Evolutionary conservation across 37 sponge, comb jelly and placozoan genomes (phyloP).

Genomic region (Axinella damicornis): DNA sequence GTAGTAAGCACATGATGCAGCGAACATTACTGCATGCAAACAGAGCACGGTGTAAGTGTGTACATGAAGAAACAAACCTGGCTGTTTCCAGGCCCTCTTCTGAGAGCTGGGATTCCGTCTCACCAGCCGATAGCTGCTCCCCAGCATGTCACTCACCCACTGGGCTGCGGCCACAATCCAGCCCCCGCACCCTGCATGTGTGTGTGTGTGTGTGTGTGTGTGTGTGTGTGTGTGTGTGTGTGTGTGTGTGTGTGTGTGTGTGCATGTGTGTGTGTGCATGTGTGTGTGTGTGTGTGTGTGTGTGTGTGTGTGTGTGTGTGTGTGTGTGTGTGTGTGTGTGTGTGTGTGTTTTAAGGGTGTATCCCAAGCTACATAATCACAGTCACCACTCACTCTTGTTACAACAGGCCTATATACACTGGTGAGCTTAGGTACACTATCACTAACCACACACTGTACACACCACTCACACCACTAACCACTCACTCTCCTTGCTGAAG

Average conservation of each 20-base stretch:
- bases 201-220: background rate
- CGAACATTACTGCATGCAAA: too few relatives aligned
- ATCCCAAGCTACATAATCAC: too few relatives aligned
- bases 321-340: background rate
- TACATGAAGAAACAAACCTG: background rate
- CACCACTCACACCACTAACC: too few relatives aligned
- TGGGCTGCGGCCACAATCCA: constrained; percentile 72
- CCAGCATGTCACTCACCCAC: constrained; percentile 72
- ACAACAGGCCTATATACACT: too few relatives aligned
- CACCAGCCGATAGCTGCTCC: constrained; percentile 66
- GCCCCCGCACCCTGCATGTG: constrained; percentile 56
- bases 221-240: constrained; percentile 10
- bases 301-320: too few relatives aligned
- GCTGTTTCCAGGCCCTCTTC: constrained; percentile 34
- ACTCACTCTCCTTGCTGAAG: constrained; percentile 58
- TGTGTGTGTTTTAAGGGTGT: too few relatives aligned
- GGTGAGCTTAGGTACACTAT: too few relatives aligned
- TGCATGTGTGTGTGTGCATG: background rate
- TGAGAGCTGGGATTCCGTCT: constrained; percentile 46
- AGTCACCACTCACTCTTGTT: too few relatives aligned
- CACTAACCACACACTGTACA: too few relatives aligned
- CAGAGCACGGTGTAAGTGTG: background rate
- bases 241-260: constrained; percentile 11
- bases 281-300: constrained; percentile 21
- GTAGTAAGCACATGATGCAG: too few relatives aligned